Evolutionary conservation across 1,140 invertebrate genomes (phyloP), one percentile per base, ranked within the genome.

Genomic region (Drosophila equinoxialis): DNA sequence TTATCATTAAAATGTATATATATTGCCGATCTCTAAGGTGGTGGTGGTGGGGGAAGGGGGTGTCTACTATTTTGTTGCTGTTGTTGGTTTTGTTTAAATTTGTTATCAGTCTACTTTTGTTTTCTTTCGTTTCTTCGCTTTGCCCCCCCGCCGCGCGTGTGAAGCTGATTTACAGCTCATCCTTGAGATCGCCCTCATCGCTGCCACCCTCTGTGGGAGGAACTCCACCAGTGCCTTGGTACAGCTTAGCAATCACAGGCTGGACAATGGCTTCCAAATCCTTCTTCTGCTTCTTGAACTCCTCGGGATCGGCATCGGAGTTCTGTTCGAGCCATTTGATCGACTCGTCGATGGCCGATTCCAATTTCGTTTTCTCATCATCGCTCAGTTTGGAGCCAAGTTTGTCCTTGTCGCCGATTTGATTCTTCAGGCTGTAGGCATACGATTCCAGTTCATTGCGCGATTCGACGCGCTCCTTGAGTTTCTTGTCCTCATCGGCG

Each of bases 271-370:
- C 96, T 92, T 99, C 98, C 8, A 99, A 93, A 90, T 98, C 96
- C 92, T 99, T 99, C 96, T 99, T 99, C 91, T 99, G 97, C 91
- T 97, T 96, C 92, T 98, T 98, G 93, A 97, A 98, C 61, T 98
- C 97, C 87, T 99, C 98, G 0, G 96, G 94, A 55, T 99, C 98
- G 5, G 97, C 96, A 75, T 99, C 98, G 78, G 96, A 96, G 93
- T 99, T 98, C 72, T 97, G 96, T 93, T 99, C 99, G 42, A 99
- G 93, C 99, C 99, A 99, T 91, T 99, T 98, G 89, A 99, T 99
- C 68, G 98, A 97, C 78, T 98, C 98, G 74, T 99, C 98, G 82
- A 99, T 97, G 20, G 97, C 97, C 79, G 96, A 96, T 91, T 99
- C 98, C 94, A 99, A 98, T 84, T 98, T 99, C 5, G 96, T 93